phyloP scores from a whole-genome alignment of 2,888 invertebrate species.

The Drosophila quinaria region DNA sequence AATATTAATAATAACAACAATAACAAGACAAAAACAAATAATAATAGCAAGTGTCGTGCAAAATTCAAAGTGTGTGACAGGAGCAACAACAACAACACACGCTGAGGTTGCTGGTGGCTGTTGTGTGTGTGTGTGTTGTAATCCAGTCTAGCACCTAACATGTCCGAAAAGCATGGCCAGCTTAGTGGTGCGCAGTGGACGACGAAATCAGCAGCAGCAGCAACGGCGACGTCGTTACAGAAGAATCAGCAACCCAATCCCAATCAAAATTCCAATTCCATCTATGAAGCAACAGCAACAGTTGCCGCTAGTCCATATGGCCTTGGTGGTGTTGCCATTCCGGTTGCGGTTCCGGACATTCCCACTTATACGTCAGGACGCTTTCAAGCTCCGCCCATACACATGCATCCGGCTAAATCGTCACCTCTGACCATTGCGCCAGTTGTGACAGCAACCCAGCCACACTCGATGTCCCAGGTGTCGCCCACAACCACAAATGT shows the following conservation, averaged over 20 bases:
- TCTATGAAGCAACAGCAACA: conserved; percentile 44
- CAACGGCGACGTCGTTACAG: conserved; percentile 38
- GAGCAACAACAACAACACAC: conserved; percentile 39
- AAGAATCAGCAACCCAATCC: conserved; percentile 44
- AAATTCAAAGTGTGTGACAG: conserved; percentile 35
- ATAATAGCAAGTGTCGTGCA: conserved; percentile 33
- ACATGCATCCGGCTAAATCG: conserved; percentile 56
- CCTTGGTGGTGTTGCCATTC: conserved; percentile 49
- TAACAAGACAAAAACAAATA: conserved; percentile 37
- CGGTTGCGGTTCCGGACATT: conserved; percentile 58
- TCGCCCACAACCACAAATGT: conserved; percentile 78
- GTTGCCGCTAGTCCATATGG: conserved; percentile 56
- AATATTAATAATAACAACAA: conserved; percentile 34
- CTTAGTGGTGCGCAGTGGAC: conserved; percentile 83
- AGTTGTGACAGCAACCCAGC: conserved; percentile 35
- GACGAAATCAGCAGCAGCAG: conserved; percentile 77
- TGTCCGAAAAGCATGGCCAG: conserved; percentile 85
- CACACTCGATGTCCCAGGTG: conserved; percentile 52
- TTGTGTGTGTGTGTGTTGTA: conserved; percentile 15
- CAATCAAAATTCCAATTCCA: conserved; percentile 42
- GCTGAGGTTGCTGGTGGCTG: conserved; percentile 34
- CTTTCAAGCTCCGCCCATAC: conserved; percentile 79
- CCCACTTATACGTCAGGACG: conserved; percentile 68
- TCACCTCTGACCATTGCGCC: conserved; percentile 59
- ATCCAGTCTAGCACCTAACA: conserved; percentile 67